phyloP scores from a whole-genome alignment of 2,888 invertebrate genomes.

The Acanthoscelides obtectus region DNA sequence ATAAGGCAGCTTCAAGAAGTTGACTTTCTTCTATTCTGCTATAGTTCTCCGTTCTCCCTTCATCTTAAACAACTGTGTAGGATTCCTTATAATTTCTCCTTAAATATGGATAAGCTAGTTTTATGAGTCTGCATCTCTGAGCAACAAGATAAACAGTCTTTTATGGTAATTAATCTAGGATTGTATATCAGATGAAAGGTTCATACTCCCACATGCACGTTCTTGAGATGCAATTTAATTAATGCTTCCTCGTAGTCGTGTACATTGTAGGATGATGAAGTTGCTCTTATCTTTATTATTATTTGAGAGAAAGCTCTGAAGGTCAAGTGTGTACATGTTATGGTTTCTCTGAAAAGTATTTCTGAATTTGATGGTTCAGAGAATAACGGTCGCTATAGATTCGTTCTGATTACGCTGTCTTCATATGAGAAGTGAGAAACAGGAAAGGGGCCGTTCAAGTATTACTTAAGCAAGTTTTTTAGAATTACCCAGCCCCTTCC shows the following conservation, averaged over 20 bases:
- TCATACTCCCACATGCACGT: not conserved
- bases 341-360: not conserved
- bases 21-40: too few species aligned
- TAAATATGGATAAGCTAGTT: not conserved
- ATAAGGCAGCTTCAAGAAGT: too few species aligned
- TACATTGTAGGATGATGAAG: not conserved
- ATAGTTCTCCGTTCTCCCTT: too few species aligned
- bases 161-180: not conserved
- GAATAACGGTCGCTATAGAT: not conserved
- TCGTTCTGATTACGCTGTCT: too few species aligned
- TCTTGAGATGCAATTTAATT: not conserved
- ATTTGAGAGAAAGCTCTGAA: not conserved
- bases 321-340: not conserved
- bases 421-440: too few species aligned
- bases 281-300: not conserved
- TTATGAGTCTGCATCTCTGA: not conserved
- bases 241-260: not conserved
- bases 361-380: not conserved
- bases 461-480: too few species aligned
- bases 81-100: not conserved
- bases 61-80: too few species aligned
- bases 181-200: not conserved
- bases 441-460: too few species aligned
- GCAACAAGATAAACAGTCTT: not conserved
- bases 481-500: too few species aligned